These are phyloP conservation scores for Dasysyrphus tricinctus DNA, from an alignment of 2,888 invertebrate genomes.

Conservation along the genomic window DNA sequence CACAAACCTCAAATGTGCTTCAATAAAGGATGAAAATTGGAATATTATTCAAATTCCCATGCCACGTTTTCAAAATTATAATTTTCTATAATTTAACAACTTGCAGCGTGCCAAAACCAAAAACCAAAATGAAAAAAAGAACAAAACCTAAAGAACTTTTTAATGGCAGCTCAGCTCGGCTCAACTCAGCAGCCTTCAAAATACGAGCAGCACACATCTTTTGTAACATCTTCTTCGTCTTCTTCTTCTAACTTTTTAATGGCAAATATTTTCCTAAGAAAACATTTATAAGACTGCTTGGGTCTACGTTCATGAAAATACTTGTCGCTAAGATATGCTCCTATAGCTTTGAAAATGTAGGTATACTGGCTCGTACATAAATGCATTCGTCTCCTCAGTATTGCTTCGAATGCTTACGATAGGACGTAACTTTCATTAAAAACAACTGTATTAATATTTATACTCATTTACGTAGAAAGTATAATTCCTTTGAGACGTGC, in stretches of 20 bases:
- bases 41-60: constrained; percentile 55
- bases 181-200: constrained; percentile 1
- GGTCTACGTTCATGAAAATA: constrained; percentile 28
- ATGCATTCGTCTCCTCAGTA: constrained; percentile 37
- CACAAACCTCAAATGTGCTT: constrained; percentile 11
- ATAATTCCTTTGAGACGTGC: constrained; percentile 67
- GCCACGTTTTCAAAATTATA: constrained; percentile 36
- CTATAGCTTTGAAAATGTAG: background rate
- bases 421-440: constrained; percentile 65
- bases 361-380: background rate
- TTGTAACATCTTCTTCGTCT: background rate
- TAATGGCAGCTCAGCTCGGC: constrained; percentile 40
- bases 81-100: constrained; percentile 58
- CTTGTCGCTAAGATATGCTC: constrained; percentile 11
- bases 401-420: background rate
- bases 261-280: constrained; percentile 35
- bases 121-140: background rate
- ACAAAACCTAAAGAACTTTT: constrained; percentile 17
- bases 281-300: constrained; percentile 29
- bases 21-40: constrained; percentile 39
- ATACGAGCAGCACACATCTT: background rate
- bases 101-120: constrained; percentile 15
- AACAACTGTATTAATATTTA: constrained; percentile 74
- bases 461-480: constrained; percentile 64
- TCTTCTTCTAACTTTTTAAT: constrained; percentile 59